Evolutionary conservation across 2,888 invertebrate species (phyloP), one percentile per base, ranked within the genome.

Genomic region (Perdita meconis): DNA sequence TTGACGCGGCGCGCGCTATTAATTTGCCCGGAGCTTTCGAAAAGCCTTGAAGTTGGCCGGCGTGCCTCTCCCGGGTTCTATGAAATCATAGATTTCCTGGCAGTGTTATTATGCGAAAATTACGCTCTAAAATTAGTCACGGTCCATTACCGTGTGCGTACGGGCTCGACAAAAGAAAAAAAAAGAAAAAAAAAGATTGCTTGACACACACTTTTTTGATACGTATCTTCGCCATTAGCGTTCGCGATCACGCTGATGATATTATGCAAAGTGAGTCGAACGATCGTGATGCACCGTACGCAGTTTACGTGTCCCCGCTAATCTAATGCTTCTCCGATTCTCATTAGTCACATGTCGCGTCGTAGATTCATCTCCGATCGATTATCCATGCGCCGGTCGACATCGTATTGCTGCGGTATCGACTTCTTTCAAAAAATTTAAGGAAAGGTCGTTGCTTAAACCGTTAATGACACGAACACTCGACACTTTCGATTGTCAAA

Each of bases 21-120:
- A 89, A 89, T 89, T 89, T 87, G 74, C 86, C 76, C 81, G 73
- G 80, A 90, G 89, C 89, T 90, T 90, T 90, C 89, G 81, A 89
- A 90, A 87, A 89, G 84, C 89, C 89, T 89, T 89, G 89, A 89
- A 82, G 84, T 51, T 72, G 74, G 40, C 75, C 78, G 80, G 69
- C 74, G 71, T 68, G 81, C 85, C 85, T 87, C 86, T 81, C 80
- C 75, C 75, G 78, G 82, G 69, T 72, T 82, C 79, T 80, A 87
- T 87, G 87, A 87, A 87, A 87, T 87, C 87, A 87, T 80, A 78
- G 77, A 73, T 86, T 86, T 83, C 85, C 80, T 77, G 77, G 83
- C 82, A 83, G 75, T 69, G 61, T 77, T 73, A 84, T 84, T 87
- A 84, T 85, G 83, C 78, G 87, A 87, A 87, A 87, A 86, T 87